Base-by-base conservation (phyloP, 1,140 invertebrate species). In the Lepidurus apus region DNA sequence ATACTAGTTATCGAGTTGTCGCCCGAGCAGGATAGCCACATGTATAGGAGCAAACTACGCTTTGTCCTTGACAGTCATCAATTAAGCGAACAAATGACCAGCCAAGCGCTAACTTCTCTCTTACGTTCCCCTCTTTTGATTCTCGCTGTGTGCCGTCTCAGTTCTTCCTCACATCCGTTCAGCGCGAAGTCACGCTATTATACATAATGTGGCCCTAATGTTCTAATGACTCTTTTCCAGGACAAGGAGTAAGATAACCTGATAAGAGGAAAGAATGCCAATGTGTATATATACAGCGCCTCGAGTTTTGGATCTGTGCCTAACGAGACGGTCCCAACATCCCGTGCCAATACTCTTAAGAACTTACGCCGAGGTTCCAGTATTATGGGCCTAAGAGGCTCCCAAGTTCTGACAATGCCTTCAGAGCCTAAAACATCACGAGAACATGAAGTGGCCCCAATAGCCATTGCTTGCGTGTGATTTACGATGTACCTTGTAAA, bases 81-180 rank as follows among this genome's bases (percentile, higher is more conserved):
- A 65, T 65, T 65, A 65, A 65, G 53, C 53, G 53, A n/a, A 65
- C 53, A 65, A 65, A 65, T 65, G 53, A 65, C 53, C 53, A 65
- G 21, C 8, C 53, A 65, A 65, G 53, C 53, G 7, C 13, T 21
- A 65, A 65, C 53, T 65, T 65, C 53, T 65, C 4, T 65, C 8
- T 13, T 65, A n/a, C 17, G 53, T 65, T 65, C 8, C 13, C 53
- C 53, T 65, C 53, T 13, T 65, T 65, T 13, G 53, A 21, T 17
- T 65, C 53, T 65, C n/a, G n/a, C 53, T 17, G 6, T 65, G 53
- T 65, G 53, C 53, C 7, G 53, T 21, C 21, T 65, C 13, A 65
- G 53, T 65, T 65, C 53, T 65, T 17, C 53, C 17, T 8, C 17
- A 65, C 13, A 17, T 65, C 53, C 53, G 53, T 65, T 65, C 53